Conservation (phyloP, 2,888 invertebrate genomes). For the Metacarcinus magister region DNA sequence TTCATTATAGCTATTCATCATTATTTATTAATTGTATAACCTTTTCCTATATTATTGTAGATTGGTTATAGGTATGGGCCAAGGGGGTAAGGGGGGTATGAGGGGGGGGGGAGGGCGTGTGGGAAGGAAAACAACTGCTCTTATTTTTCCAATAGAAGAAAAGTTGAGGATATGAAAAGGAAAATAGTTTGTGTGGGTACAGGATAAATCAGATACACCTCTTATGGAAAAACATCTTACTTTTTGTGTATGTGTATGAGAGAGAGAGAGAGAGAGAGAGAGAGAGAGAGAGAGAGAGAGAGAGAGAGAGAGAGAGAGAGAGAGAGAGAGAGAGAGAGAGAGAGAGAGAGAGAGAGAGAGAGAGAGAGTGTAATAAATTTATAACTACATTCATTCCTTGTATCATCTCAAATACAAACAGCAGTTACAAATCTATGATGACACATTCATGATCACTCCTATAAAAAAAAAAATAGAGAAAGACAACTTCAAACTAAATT, state of each 20-base stretch:
- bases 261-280: background rate
- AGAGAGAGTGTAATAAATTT: background rate
- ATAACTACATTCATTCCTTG: background rate
- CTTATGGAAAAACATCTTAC: background rate
- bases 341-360: constrained; percentile 48
- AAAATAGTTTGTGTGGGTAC: background rate
- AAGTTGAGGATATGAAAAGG: background rate
- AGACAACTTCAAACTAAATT: background rate
- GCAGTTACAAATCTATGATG: background rate
- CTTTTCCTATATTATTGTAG: too few species aligned
- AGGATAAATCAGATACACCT: background rate
- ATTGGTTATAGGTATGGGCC: too few species aligned
- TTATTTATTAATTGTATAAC: too few species aligned
- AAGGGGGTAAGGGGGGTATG: too few species aligned
- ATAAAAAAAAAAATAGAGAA: background rate
- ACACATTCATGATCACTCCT: background rate
- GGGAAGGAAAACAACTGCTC: background rate
- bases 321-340: constrained; percentile 27
- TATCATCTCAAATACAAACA: background rate
- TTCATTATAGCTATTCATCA: too few species aligned
- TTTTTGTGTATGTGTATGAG: background rate
- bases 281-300: background rate
- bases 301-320: constrained; percentile 2
- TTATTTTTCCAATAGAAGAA: background rate
- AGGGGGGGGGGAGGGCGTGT: too few species aligned